Base-by-base conservation (phyloP, 1,140 invertebrate genomes). In the Cheumatopsyche charites region DNA sequence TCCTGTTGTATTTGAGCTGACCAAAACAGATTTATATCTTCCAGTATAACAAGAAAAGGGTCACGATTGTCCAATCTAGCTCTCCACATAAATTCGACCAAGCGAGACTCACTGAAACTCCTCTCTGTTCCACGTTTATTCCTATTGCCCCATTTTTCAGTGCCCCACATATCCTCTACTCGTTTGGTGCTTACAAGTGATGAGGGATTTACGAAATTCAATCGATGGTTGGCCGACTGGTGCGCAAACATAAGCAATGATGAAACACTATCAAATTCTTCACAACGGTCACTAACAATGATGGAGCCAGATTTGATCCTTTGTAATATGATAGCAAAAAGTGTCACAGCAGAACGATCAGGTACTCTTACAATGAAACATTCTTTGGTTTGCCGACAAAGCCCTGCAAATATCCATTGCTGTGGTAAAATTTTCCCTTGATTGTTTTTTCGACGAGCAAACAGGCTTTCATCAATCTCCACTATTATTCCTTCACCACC, bases 61-160 rank as follows among this genome's bases (percentile, higher is more conserved):
- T 55, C 49, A 19, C 49, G 49, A 55, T 55, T 17, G 49, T 55
- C 17, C 17, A 55, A 17, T 17, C 6, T 55, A 7, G 49, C 17
- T 55, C 49, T 55, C 49, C 49, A 55, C 49, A 55, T 55, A 17
- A 55, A 55, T 17, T 55, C 49, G 17, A 17, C 49, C 49, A 55
- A 55, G 49, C 17, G 17, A 6, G 49, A 55, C 6, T 19, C 17
- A 6, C 7, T 9, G 7, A 55, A 55, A 55, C 17, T 55, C 17
- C 17, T 55, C 6, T 55, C 17, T 19, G 9, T 55, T 17, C 49
- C 49, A 7, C 9, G 9, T 55, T 17, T 55, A 9, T 19, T 55
- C 17, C 17, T 55, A 55, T 55, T 55, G 49, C 49, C 9, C 49
- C 9, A 9, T 6, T 55, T 19, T 55, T 11, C 49, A 7, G 17